These are phyloP conservation scores for Serilophus lunatus DNA, from an alignment of 2,113 vertebrate genomes.

Conservation along the genomic window DNA sequence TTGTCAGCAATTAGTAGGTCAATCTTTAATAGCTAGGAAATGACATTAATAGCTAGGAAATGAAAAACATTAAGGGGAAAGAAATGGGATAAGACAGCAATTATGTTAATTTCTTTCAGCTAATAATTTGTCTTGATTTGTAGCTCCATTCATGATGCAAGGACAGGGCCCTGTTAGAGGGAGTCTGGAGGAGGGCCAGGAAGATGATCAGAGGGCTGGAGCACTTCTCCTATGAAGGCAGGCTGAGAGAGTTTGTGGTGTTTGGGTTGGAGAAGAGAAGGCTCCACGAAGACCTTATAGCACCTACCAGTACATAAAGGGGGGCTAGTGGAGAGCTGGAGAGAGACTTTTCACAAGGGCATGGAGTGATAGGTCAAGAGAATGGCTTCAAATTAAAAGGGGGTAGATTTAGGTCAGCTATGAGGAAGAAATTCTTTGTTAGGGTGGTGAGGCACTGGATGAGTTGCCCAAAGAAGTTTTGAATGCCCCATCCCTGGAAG, in stretches of 20 bases:
- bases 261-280: neutral
- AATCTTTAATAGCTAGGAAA: neutral
- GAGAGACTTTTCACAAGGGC: neutral
- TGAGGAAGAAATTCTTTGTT: neutral
- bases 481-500: neutral
- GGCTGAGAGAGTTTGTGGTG: neutral
- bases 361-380: neutral
- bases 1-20: neutral
- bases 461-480: neutral
- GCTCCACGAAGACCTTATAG: neutral
- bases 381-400: neutral
- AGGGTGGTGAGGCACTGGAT: neutral
- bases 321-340: neutral
- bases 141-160: neutral
- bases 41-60: neutral
- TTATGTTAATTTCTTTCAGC: neutral
- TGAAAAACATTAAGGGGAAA: neutral
- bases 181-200: accelerated
- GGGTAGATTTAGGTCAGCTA: neutral
- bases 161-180: neutral
- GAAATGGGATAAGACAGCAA: neutral
- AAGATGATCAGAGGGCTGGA: neutral
- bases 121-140: constrained; percentile 14
- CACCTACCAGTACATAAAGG: neutral
- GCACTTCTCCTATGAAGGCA: neutral